A percentile compares a stretch with the other conserved stretches of the same genome.
phyloP scores from a whole-genome alignment of 1,140 invertebrate genomes.

The Drosophila bocqueti region DNA sequence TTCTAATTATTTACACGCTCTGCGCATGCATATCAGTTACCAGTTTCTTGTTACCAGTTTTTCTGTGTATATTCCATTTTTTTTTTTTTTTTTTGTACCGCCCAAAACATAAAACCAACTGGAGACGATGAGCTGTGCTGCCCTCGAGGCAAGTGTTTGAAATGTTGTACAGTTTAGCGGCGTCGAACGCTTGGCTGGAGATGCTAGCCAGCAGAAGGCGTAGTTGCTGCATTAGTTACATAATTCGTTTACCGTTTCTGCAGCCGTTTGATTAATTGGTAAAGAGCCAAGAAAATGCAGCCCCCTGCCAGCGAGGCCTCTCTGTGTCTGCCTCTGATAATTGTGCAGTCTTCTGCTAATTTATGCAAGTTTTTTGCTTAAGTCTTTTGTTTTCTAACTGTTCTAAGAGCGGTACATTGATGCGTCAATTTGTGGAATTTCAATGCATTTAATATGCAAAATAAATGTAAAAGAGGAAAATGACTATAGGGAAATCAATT shows the following conservation, averaged over 20 bases:
- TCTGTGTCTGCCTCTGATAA: constrained; percentile 38
- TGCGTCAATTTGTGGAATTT: constrained; percentile 16
- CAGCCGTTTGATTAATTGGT: constrained; percentile 78
- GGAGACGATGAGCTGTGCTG: constrained; percentile 31
- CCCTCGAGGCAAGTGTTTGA: constrained; percentile 73
- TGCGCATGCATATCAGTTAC: constrained; percentile 80
- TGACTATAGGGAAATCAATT: no score
- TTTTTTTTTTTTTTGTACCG: constrained; percentile 9
- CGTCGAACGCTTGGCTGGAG: constrained; percentile 75
- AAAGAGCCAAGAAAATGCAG: constrained; percentile 44
- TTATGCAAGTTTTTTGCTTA: constrained; percentile 63
- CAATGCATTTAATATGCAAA: neutral
- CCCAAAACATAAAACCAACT: constrained; percentile 49
- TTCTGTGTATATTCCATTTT: neutral
- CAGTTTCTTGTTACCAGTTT: constrained; percentile 55
- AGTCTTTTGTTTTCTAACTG: constrained; percentile 69
- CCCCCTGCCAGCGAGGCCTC: neutral
- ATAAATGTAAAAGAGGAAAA: neutral
- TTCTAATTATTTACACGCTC: constrained; percentile 80
- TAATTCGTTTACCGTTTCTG: constrained; percentile 76
- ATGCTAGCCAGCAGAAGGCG: constrained; percentile 14
- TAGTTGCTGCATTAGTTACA: constrained; percentile 71
- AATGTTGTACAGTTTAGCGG: constrained; percentile 79
- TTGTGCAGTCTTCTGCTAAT: constrained; percentile 69
- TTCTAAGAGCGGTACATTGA: constrained; percentile 15